A percentile compares a stretch with the other conserved stretches of the same genome.
Evolutionary conservation across 2,888 invertebrate genomes (phyloP).

Genomic region (Furcula furcula): DNA sequence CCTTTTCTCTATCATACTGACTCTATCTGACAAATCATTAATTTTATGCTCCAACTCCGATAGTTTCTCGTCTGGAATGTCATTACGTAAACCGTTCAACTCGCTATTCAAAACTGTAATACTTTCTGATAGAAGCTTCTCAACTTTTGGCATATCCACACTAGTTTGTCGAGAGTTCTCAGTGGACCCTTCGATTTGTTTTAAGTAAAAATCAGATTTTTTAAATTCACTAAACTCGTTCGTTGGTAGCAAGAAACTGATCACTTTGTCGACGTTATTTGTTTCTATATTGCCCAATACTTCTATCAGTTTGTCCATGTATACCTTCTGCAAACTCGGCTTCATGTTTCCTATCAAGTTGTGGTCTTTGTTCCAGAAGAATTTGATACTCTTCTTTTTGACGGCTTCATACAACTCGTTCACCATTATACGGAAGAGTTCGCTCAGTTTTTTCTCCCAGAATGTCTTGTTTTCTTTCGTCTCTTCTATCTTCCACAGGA

Average conservation of each 20-base stretch:
- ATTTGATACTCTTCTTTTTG: constrained; percentile 48
- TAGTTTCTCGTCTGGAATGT: constrained; percentile 21
- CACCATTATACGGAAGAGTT: constrained; percentile 56
- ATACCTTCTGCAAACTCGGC: constrained; percentile 42
- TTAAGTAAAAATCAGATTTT: constrained; percentile 49
- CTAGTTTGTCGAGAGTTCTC: constrained; percentile 9
- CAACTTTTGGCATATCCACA: constrained; percentile 6
- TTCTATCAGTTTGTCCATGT: constrained; percentile 52
- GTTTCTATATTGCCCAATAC: constrained; percentile 58
- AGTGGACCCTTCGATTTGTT: constrained; percentile 19
- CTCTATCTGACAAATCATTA: constrained; percentile 28
- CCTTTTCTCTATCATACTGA: constrained; percentile 35
- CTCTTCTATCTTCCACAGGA: constrained; percentile 63
- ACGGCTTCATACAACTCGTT: constrained; percentile 51
- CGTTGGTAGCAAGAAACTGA: constrained; percentile 40
- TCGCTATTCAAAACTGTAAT: constrained; percentile 35
- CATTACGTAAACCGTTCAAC: constrained; percentile 26
- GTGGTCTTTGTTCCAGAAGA: constrained; percentile 60
- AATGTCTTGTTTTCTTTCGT: constrained; percentile 48
- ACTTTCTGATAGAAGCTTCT: constrained; percentile 16
- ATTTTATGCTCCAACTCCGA: constrained; percentile 25
- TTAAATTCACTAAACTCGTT: constrained; percentile 52
- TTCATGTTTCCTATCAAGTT: constrained; percentile 60
- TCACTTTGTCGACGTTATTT: constrained; percentile 49
- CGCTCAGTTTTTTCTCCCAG: constrained; percentile 57